Base-by-base conservation (phyloP, 2,113 vertebrate species). In the Nipponia nippon region DNA sequence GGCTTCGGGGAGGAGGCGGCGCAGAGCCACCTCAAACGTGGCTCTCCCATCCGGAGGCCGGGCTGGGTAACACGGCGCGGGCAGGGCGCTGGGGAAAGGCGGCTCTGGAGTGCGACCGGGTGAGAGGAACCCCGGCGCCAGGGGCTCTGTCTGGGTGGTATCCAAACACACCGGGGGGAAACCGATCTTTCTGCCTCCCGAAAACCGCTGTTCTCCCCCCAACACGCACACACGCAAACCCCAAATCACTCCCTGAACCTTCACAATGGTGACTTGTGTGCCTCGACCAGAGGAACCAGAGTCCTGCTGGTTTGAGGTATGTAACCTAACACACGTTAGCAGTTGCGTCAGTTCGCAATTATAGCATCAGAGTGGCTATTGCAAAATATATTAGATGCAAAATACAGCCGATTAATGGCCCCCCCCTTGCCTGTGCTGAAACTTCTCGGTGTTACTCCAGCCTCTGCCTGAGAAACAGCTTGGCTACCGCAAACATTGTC, bases 201-300 rank as follows among this genome's bases (percentile, higher is more conserved):
- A 32, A 71, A 83, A 7, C 8, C 44, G 22, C 42, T 80, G 62
- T 38, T 76, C 38, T 23, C 4, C 47, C 55, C 46, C 18, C n/a
- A 32, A 52, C 53, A 15, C 8, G 16, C 53, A 3, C 34, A 8
- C 50, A 13, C 46, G 5, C n/a, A 40, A 34, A 5, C 50, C 40
- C 86, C 25, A 32, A 14, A 49, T 34, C 72, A 10, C 56, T 16
- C 27, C 4, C 1, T 29, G 84, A 91, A 9, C 52, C 95, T 96
- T 96, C 95, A 97, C 94, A 96, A 94, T n/a, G 46, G 87, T 90
- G 79, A 96, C 88, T 96, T 95, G 95, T 93, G 95, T 92, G 55
- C 50, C 63, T 83, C 58, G 75, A 91, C n/a, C 3, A 14, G 36
- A 61, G 75, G 95, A 95, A 66, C 62, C 81, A 50, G 87, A 83